A percentile compares a stretch with the other conserved stretches of the same genome.
Conservation (phyloP, 2,797 vertebrate species). For the Xenentodon cancila region DNA sequence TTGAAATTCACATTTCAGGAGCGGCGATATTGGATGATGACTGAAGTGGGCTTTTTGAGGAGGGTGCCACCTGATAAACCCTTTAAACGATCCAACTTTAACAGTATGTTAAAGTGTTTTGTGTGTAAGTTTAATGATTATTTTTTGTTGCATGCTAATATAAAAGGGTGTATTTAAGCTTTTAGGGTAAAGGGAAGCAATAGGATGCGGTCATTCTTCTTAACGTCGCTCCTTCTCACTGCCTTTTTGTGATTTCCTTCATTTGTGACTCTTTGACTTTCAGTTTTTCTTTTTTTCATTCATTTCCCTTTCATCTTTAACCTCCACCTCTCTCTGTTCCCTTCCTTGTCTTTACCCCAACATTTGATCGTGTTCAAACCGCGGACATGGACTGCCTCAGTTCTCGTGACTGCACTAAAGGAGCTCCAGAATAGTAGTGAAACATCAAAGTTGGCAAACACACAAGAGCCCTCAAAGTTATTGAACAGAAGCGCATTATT, state of each 20-base stretch:
- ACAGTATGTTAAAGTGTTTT: no score
- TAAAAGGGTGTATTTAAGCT: not conserved
- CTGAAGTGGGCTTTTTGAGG: no score
- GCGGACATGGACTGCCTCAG: not conserved
- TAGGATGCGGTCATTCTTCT: not conserved
- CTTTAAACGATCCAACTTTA: no score
- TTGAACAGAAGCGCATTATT: slow-evolving; percentile 42
- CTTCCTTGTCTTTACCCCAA: slow-evolving; percentile 22
- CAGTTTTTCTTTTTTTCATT: slow-evolving; percentile 18
- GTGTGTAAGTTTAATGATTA: no score
- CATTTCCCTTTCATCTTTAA: slow-evolving; percentile 26
- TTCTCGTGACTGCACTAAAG: slow-evolving; percentile 52
- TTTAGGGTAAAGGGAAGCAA: not conserved
- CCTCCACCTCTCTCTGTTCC: slow-evolving; percentile 4
- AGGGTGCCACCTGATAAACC: no score
- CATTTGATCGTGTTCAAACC: slow-evolving; percentile 15
- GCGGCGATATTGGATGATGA: no score
- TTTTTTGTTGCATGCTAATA: no score
- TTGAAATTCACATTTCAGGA: no score
- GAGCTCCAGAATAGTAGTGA: slow-evolving; percentile 36
- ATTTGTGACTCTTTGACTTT: slow-evolving; percentile 9
- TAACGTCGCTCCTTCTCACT: not conserved
- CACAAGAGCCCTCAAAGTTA: slow-evolving; percentile 48
- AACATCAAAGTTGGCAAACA: slow-evolving; percentile 68
- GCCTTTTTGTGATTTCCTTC: not conserved